Percentiles rank a stretch among this genome's conserved stretches.
Evolutionary conservation across 2,113 vertebrate species (phyloP).

Genomic region (Clinocottus analis): DNA sequence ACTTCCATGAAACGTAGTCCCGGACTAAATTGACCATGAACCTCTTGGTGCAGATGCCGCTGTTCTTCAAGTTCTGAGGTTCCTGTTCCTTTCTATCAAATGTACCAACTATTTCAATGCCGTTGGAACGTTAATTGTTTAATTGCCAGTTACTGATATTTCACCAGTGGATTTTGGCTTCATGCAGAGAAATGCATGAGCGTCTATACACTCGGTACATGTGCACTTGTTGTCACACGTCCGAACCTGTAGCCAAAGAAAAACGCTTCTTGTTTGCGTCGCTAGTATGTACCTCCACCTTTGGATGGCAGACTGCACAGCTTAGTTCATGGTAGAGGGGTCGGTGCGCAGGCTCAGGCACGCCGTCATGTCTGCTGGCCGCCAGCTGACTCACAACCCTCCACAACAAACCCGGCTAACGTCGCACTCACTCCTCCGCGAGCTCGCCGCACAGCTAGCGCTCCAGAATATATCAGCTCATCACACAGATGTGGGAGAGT

Average conservation of each 20-base stretch:
- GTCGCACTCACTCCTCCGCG: slow-evolving; percentile 57
- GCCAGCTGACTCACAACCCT: slow-evolving; percentile 62
- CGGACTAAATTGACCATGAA: neutral
- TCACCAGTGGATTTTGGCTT: neutral
- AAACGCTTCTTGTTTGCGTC: slow-evolving; percentile 37
- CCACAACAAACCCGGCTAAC: slow-evolving; percentile 40
- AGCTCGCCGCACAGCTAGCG: neutral
- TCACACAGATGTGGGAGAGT: slow-evolving; percentile 19
- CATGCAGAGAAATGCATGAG: neutral
- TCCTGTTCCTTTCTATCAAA: neutral
- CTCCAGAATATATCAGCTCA: slow-evolving; percentile 36
- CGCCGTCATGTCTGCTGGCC: slow-evolving; percentile 44
- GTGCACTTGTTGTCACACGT: slow-evolving; percentile 1
- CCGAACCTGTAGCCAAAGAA: neutral
- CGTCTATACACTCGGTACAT: neutral
- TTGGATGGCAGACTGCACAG: slow-evolving; percentile 55
- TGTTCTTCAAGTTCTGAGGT: neutral
- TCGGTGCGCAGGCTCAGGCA: slow-evolving; percentile 60
- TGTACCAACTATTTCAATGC: neutral
- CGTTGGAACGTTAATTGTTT: neutral
- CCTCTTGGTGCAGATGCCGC: neutral
- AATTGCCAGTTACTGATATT: neutral
- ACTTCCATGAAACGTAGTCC: neutral
- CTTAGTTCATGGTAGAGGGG: slow-evolving; percentile 52
- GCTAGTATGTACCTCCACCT: slow-evolving; percentile 63